Conservation (phyloP, 2,888 invertebrate species). For the Enoplolaimus lenunculus region DNA sequence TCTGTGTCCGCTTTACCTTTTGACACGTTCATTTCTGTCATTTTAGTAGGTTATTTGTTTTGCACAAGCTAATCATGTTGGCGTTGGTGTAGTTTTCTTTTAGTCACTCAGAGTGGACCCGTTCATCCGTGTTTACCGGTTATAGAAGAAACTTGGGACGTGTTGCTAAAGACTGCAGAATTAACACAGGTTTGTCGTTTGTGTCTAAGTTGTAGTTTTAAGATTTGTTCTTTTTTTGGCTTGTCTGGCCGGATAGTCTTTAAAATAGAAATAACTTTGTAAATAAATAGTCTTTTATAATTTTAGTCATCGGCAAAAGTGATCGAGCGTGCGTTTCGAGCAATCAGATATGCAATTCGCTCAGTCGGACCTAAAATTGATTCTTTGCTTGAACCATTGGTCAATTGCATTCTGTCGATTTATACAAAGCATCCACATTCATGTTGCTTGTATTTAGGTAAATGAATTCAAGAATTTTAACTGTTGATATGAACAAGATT, state of each 20-base stretch:
- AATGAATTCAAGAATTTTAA: too few relatives aligned
- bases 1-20: too few relatives aligned
- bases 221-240: too few relatives aligned
- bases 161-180: constrained; percentile 1
- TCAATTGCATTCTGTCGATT: constrained; percentile 56
- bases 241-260: too few relatives aligned
- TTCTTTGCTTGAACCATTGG: constrained; percentile 62
- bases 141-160: constrained; percentile 12
- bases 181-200: not conserved
- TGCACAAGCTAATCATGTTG: too few relatives aligned
- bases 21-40: too few relatives aligned
- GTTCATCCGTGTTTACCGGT: constrained; percentile 41
- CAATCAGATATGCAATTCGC: constrained; percentile 72
- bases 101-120: not conserved
- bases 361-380: constrained; percentile 64
- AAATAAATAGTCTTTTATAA: too few relatives aligned
- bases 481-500: too few relatives aligned
- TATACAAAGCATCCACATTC: constrained; percentile 62
- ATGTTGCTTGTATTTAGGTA: constrained; percentile 67
- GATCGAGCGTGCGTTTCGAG: constrained; percentile 80
- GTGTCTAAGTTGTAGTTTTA: too few relatives aligned
- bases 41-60: too few relatives aligned
- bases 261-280: too few relatives aligned
- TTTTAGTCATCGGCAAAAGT: constrained; percentile 67
- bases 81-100: too few relatives aligned